Base-by-base conservation (phyloP, 2,797 vertebrate species). In the Malacoctenus gilli region DNA sequence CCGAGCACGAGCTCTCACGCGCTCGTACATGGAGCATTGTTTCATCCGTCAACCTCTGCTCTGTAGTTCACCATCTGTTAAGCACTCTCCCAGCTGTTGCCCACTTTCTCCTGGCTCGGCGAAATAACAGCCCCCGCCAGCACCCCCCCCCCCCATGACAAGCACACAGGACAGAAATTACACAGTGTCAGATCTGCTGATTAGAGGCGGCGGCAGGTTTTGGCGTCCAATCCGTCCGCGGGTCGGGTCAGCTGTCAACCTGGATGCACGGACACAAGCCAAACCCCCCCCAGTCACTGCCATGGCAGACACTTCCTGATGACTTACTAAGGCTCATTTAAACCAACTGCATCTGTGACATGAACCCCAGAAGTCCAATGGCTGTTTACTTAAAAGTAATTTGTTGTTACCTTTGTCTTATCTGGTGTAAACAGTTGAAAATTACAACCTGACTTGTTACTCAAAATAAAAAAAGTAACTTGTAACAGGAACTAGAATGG, bases 81-180 rank as follows among this genome's bases (percentile, higher is more conserved):
- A 86, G 84, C 87, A 82, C 72, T 87, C 86, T 59, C 79, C 82
- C 88, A 88, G 87, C 88, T 86, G 85, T 86, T 89, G 77, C 83
- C 79, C 85, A 84, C 85, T 77, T 83, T 87, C 76, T 85, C 77
- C 52, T 21, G 3, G 1, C 77, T 82, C 50, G 2, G 76, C 80
- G 40, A 83, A 86, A 88, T 82, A 84, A 80, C 84, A 82, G 83
- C 52, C 68, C n/a, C 63, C 83, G 36, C 31, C 15, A 63, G 76
- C n/a, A n/a, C n/a, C n/a, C n/a, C n/a, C n/a, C n/a, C n/a, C n/a
- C n/a, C 18, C 5, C 42, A 67, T 70, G 77, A 83, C 82, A 86
- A 65, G 67, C 83, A 86, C 80, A 22, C 72, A 62, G 57, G 70
- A 66, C 80, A 70, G 64, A 82, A 80, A 87, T 86, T 79, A 85